A percentile compares a stretch with the other conserved stretches of the same genome.
phyloP scores from a whole-genome alignment of 2,888 invertebrate genomes.

The Thumatha senex region DNA sequence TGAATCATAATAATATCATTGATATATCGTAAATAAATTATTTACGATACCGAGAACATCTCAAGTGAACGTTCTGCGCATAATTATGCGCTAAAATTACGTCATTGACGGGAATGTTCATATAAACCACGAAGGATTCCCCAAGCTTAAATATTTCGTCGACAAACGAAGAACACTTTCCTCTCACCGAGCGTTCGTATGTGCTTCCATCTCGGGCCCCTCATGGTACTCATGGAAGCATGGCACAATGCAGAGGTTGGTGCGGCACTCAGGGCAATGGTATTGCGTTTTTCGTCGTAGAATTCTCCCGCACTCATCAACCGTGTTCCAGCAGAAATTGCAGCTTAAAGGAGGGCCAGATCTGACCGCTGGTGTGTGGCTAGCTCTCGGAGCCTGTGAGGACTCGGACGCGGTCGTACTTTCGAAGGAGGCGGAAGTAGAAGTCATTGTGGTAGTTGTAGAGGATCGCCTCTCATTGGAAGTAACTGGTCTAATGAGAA shows the following conservation, averaged over 20 bases:
- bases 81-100: background rate
- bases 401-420: conserved; percentile 29
- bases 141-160: conserved; percentile 25
- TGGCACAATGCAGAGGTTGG: conserved; percentile 94
- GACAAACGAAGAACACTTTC: conserved; percentile 20
- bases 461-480: conserved; percentile 48
- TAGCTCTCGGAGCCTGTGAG: conserved; percentile 81
- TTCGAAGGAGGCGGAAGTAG: conserved; percentile 35
- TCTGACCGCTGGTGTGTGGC: conserved; percentile 92
- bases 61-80: no score
- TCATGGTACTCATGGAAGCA: conserved; percentile 95
- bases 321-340: conserved; percentile 96
- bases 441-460: conserved; percentile 36
- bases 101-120: background rate
- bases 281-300: conserved; percentile 94
- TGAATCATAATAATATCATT: no score
- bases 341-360: conserved; percentile 94
- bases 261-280: conserved; percentile 95
- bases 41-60: no score
- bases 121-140: background rate
- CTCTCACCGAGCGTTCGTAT: conserved; percentile 52
- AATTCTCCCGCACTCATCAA: conserved; percentile 91
- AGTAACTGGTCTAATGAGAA: conserved; percentile 56
- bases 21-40: no score
- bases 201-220: conserved; percentile 60